Base-by-base conservation (phyloP, 2,113 vertebrate species). In the Hemibagrus wyckioides region DNA sequence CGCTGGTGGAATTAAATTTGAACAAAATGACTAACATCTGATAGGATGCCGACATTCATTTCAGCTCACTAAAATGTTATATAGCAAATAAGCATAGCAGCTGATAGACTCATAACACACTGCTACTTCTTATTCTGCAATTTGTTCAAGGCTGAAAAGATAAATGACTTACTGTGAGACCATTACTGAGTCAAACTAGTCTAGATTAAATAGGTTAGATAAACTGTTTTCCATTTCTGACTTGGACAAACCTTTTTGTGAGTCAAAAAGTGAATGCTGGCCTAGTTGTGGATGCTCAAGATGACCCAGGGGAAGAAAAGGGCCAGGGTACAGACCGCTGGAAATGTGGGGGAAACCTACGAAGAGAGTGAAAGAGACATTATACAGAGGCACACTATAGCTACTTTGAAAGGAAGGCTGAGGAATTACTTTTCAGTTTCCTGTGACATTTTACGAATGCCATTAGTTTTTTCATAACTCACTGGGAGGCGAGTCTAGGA, bases 301-400 rank as follows among this genome's bases (percentile, higher is more conserved):
- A 94, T 98, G 97, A 81, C 96, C 96, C 93, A 99, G 92, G 88
- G 98, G 97, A 95, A 99, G 95, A 95, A 97, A 99, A 2, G 94
- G 93, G 23, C 95, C 96, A 1, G 97, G 96, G 93, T 97, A 99
- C 80, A 99, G 92, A 89, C 96, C 96, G 1, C 95, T 96, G 30
- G 97, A 94, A 93, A 99, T 93, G 90, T 97, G 97, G 88, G 97
- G 93, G 91, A 96, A 99, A 80, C 97, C 98, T 99, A 93, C 30
- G 87, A 41, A 92, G 54, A 92, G 44, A 93, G n/a, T 79, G 75
- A 79, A 77, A 50, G 39, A 82, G 36, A 61, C 21, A 82, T 82
- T 82, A 82, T 28, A 36, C 33, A 61, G 57, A 82, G n/a, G n/a
- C 19, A 61, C 7, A 80, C 25, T 36, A 21, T 11, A 77, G 75